Conservation (phyloP, 2,113 vertebrate species). For the Aptenodytes forsteri region DNA sequence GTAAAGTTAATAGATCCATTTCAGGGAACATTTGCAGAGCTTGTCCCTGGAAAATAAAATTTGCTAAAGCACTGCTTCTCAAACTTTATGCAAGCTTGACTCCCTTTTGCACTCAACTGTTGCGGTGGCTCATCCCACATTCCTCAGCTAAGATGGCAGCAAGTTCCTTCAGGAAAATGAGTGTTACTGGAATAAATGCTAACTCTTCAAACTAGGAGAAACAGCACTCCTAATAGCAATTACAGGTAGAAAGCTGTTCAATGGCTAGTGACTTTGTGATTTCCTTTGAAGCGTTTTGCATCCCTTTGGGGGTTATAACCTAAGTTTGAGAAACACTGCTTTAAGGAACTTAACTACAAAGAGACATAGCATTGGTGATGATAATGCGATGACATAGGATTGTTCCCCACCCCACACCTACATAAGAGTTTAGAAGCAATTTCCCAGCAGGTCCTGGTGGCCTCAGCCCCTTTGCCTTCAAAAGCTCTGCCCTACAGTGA, state of each 20-base stretch:
- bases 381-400: not conserved
- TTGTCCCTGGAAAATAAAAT: not conserved
- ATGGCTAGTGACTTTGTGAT: constrained; percentile 5
- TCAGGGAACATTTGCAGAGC: not conserved
- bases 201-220: constrained; percentile 26
- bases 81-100: not conserved
- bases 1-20: not conserved
- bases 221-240: not conserved
- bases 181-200: constrained; percentile 11
- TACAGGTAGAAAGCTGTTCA: constrained; percentile 32
- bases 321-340: constrained; percentile 21
- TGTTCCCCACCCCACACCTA: constrained; percentile 31
- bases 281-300: constrained; percentile 46
- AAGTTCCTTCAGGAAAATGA: constrained; percentile 15
- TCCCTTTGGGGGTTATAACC: constrained; percentile 14
- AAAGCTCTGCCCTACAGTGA: constrained; percentile 38
- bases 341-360: constrained; percentile 26
- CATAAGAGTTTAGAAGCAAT: not conserved
- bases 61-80: not conserved
- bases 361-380: not conserved
- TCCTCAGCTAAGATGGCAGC: not conserved
- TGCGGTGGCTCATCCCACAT: constrained; percentile 17
- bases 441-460: constrained; percentile 29
- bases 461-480: constrained; percentile 22
- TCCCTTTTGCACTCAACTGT: not conserved